A percentile compares a stretch with the other conserved stretches of the same genome.
phyloP scores from a whole-genome alignment of 2,888 invertebrate species.

The Synergus umbraculus region DNA sequence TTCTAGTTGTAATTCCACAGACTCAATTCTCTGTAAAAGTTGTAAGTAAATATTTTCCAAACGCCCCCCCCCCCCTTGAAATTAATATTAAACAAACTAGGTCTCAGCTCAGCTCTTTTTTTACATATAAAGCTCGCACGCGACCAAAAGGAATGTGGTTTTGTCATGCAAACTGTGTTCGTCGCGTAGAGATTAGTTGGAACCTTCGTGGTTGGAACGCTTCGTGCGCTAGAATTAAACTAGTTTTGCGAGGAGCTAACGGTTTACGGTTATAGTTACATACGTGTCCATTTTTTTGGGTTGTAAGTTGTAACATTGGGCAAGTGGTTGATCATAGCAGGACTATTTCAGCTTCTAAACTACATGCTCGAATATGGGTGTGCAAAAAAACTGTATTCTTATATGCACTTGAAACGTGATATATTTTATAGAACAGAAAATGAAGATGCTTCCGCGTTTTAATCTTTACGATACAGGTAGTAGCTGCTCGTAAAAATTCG shows the following conservation, averaged over 20 bases:
- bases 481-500: neutral
- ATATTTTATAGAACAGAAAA: neutral
- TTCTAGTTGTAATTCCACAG: neutral
- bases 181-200: constrained; percentile 30
- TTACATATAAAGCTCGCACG: constrained; percentile 23
- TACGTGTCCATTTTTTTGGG: constrained; percentile 24
- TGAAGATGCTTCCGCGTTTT: neutral
- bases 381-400: neutral
- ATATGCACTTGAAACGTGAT: neutral
- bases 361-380: neutral
- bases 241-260: constrained; percentile 32
- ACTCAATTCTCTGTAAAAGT: neutral
- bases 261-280: constrained; percentile 35
- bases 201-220: constrained; percentile 18
- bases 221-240: constrained; percentile 31
- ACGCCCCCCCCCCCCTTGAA: neutral
- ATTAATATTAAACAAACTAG: constrained; percentile 21
- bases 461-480: neutral
- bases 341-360: neutral
- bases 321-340: neutral
- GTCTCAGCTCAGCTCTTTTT: neutral
- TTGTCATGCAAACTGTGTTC: constrained; percentile 36
- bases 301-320: constrained; percentile 14
- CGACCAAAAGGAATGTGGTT: constrained; percentile 28
- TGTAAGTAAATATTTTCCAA: neutral